These are phyloP conservation scores for Gymnoscopelus microlampas DNA, from an alignment of 2,797 vertebrate species.

Conservation along the genomic window DNA sequence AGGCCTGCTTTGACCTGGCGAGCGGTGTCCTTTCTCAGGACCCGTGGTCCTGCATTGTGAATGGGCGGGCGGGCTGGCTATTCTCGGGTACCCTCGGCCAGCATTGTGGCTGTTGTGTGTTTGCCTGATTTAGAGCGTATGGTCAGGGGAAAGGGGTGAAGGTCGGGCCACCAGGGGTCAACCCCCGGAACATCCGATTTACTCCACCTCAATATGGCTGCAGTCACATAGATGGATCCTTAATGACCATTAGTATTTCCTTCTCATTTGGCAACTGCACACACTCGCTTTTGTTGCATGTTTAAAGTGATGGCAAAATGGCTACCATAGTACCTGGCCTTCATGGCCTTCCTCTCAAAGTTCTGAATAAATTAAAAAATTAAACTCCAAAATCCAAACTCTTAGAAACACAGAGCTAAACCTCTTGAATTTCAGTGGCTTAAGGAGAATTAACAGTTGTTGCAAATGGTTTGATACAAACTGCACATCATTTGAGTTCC, in stretches of 20 bases:
- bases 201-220: slow-evolving; percentile 61
- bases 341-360: too few species aligned
- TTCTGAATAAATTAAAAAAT: too few species aligned
- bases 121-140: slow-evolving; percentile 74
- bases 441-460: too few species aligned
- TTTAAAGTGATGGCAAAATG: too few species aligned
- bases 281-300: neutral
- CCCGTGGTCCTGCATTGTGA: slow-evolving; percentile 52
- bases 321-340: too few species aligned
- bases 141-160: slow-evolving; percentile 77
- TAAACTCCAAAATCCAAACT: too few species aligned
- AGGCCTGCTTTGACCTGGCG: slow-evolving; percentile 56
- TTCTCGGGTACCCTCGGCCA: slow-evolving; percentile 62
- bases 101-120: slow-evolving; percentile 58
- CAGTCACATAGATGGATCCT: slow-evolving; percentile 54
- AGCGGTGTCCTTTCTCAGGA: slow-evolving; percentile 69
- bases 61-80: slow-evolving; percentile 53
- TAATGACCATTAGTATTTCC: slow-evolving; percentile 54
- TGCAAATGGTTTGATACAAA: too few species aligned
- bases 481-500: too few species aligned
- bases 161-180: slow-evolving; percentile 78
- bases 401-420: too few species aligned
- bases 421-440: too few species aligned
- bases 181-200: slow-evolving; percentile 75
- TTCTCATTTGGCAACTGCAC: too few species aligned